Percentiles rank a stretch among this genome's conserved stretches.
Evolutionary conservation across 2,797 vertebrate species (phyloP).

Genomic region (Menidia menidia): DNA sequence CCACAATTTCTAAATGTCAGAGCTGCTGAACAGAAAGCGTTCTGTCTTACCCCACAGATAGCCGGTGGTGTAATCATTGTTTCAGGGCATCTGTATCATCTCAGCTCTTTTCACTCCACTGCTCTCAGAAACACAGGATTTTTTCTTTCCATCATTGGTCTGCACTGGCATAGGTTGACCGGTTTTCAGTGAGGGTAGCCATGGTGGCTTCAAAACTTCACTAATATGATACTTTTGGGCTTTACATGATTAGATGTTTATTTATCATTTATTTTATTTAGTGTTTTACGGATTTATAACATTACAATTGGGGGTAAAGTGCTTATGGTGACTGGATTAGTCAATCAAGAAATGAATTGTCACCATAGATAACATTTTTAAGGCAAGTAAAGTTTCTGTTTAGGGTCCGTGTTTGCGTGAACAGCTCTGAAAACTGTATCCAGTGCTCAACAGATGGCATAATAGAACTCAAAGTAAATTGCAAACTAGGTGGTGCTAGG

Average conservation of each 20-base stretch:
- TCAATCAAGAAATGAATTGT: neutral
- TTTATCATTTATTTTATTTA: too few relatives aligned
- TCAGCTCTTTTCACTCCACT: constrained; percentile 44
- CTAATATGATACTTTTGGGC: constrained; percentile 35
- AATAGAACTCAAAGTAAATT: neutral
- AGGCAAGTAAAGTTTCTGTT: too few relatives aligned
- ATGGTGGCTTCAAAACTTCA: constrained; percentile 1
- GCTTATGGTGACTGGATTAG: neutral
- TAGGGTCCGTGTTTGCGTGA: neutral
- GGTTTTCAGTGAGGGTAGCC: constrained; percentile 2
- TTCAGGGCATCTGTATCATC: constrained; percentile 59
- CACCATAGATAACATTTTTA: too few relatives aligned
- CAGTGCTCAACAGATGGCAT: neutral
- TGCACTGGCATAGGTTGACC: constrained; percentile 26
- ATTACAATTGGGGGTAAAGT: neutral
- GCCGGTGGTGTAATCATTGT: constrained; percentile 49
- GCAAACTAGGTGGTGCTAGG: neutral
- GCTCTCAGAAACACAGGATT: constrained; percentile 44
- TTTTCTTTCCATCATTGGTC: constrained; percentile 32
- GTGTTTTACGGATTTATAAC: neutral
- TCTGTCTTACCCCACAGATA: constrained; percentile 14
- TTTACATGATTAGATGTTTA: constrained; percentile 1
- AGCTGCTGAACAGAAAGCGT: constrained; percentile 29
- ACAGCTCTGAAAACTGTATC: neutral
- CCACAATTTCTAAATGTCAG: constrained; percentile 61